Evolutionary conservation across 2,888 invertebrate species (phyloP), one percentile per base, ranked within the genome.

Genomic region (Caenorhabditis sp.): DNA sequence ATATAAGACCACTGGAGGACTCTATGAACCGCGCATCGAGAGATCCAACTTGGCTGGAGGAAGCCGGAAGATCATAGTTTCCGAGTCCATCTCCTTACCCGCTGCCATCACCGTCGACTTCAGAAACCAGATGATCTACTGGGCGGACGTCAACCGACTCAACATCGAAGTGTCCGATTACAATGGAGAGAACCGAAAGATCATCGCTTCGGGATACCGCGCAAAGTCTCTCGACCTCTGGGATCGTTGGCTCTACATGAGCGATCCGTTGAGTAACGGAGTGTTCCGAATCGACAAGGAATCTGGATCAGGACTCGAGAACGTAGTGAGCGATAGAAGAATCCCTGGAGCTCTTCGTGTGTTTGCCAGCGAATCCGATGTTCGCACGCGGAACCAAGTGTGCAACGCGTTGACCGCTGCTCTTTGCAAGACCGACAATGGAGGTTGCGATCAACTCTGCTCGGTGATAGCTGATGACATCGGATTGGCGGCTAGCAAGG

Each of bases 41-140:
- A 94, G 96, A 85, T 96, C 97, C 0, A 97, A 98, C 0, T 97
- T 98, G 96, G 97, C 97, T 0, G 98, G 99, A 3, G 97, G 97
- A 0, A 93, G 96, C 38, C 66, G 86, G 10, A 80, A 86, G 24
- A 95, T 96, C 0, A 95, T 99, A 26, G 95, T 98, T 3, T 96
- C 96, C 87, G 95, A 95, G 89, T 96, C 97, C 89, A 93, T 98
- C 16, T 96, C 96, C 0, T 97, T 98, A 93, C 98, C 98, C 0
- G 97, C 97, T 87, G 98, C 98, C 1, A 93, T 99, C 64, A 96
- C 97, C 0, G 96, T 99, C 47, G 98, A 99, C 93, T 97, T 96
- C 90, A 96, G 97, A 10, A 97, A 98, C 61, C 94, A 95, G 38
- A 89, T 90, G 75, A 93, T 94, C 54, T 99, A 98, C 92, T 99